Evolutionary conservation across 2,797 vertebrate genomes (phyloP), one percentile per base, ranked within the genome.

Genomic region (Nannoperca australis): DNA sequence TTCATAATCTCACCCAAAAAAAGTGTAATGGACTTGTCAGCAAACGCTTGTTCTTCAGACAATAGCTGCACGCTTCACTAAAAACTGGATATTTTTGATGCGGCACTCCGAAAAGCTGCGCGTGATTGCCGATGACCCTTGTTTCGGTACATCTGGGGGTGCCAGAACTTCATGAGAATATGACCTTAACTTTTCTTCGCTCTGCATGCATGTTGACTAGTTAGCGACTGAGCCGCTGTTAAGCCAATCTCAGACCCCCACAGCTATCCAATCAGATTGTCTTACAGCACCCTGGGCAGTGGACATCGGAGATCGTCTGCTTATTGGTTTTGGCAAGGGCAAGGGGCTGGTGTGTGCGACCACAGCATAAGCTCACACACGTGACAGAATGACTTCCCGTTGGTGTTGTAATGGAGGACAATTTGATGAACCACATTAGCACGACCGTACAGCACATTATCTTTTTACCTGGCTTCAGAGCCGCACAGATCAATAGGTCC

Each of bases 261-360:
- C 81, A 78, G 89, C 85, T 89, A 86, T 92, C 89, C 90, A 91
- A 92, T 92, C 90, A 92, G 88, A 93, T 94, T 86, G 92, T 91
- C 84, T 93, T 92, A 92, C 91, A 87, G 86, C 91, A 83, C 88
- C 89, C 87, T 44, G 79, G 90, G 90, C 85, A 87, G 88, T 66
- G 88, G 88, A 91, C 91, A 90, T 82, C 22, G 76, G 89, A 90
- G 88, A 89, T 80, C 55, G 76, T 89, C 88, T 85, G 85, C 84
- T 91, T 91, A 90, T 90, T 91, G 82, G 84, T 85, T 91, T 85
- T 91, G 87, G 89, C 87, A 78, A 86, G 78, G 67, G 81, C 68
- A 38, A 76, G 72, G 75, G 82, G 78, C 86, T 68, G 82, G 85
- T 85, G 91, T 83, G 75, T 22, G 77, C 30, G 86, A 84, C 84